These are phyloP conservation scores for Morelia viridis DNA, from an alignment of 2,797 vertebrate species.

Conservation along the genomic window DNA sequence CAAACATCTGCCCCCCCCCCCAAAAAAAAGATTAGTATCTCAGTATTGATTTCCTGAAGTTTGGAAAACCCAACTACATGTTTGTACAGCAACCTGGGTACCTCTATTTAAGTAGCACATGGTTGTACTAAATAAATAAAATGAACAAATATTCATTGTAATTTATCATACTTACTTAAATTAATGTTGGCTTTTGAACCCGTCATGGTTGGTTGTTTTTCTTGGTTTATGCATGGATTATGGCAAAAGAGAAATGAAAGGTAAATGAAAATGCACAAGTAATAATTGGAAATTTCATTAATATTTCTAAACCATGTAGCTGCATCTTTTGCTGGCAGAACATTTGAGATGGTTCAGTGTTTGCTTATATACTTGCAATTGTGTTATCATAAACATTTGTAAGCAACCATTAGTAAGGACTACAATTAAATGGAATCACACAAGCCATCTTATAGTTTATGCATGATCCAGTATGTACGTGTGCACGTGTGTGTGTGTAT, in stretches of 20 bases:
- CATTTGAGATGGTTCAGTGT: background rate
- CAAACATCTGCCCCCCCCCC: no score
- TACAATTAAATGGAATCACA: background rate
- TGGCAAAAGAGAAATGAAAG: conserved; percentile 2
- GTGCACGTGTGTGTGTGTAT: no score
- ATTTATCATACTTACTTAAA: background rate
- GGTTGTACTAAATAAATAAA: background rate
- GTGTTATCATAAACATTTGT: conserved; percentile 10
- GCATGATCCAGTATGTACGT: background rate
- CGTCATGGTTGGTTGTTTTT: background rate
- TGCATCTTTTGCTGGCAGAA: background rate
- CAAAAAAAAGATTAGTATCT: no score
- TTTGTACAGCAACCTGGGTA: no score
- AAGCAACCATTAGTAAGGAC: background rate
- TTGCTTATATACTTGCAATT: background rate
- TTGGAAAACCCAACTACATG: no score
- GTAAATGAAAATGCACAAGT: background rate
- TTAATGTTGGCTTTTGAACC: background rate
- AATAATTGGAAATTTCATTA: conserved; percentile 5
- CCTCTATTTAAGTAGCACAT: background rate
- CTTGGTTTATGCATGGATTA: background rate
- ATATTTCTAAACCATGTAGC: background rate
- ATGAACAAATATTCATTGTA: background rate
- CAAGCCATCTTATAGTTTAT: background rate
- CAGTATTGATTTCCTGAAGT: no score